Evolutionary conservation across 2,888 invertebrate species (phyloP).

Genomic region (Lepidochrysops patricia): DNA sequence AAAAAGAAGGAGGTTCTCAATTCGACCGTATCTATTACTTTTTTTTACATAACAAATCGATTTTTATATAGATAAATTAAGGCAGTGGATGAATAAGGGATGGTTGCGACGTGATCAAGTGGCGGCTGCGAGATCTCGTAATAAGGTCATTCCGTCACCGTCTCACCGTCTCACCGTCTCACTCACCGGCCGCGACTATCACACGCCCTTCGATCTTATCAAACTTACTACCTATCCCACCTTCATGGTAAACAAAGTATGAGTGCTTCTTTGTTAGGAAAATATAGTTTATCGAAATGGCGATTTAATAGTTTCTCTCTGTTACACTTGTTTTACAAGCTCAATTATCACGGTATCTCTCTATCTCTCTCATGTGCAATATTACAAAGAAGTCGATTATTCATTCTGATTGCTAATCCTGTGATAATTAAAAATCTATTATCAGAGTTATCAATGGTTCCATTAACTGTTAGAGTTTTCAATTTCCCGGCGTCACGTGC

Average conservation of each 20-base stretch:
- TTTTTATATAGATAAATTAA: too few species aligned
- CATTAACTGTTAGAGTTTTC: conserved; percentile 73
- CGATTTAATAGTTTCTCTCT: too few species aligned
- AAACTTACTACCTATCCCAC: conserved; percentile 29
- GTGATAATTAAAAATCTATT: conserved; percentile 43
- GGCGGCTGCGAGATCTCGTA: conserved; percentile 60
- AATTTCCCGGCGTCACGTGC: conserved; percentile 73
- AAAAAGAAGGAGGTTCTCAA: too few species aligned
- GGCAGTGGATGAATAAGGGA: too few species aligned
- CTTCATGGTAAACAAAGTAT: not conserved
- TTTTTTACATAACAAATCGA: too few species aligned
- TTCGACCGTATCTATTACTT: too few species aligned
- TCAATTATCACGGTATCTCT: too few species aligned
- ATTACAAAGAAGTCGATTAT: not conserved
- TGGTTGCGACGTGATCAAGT: conserved; percentile 67
- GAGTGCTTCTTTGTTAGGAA: too few species aligned
- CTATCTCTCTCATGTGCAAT: too few species aligned
- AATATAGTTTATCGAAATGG: too few species aligned
- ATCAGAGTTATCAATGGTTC: conserved; percentile 57
- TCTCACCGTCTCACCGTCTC: not conserved
- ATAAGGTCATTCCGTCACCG: conserved; percentile 50
- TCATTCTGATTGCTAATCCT: conserved; percentile 21
- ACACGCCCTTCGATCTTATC: conserved; percentile 42
- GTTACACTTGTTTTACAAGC: too few species aligned
- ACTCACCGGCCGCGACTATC: conserved; percentile 30